Conservation (phyloP, 2,113 vertebrate genomes). For the Prionailurus viverrinus region DNA sequence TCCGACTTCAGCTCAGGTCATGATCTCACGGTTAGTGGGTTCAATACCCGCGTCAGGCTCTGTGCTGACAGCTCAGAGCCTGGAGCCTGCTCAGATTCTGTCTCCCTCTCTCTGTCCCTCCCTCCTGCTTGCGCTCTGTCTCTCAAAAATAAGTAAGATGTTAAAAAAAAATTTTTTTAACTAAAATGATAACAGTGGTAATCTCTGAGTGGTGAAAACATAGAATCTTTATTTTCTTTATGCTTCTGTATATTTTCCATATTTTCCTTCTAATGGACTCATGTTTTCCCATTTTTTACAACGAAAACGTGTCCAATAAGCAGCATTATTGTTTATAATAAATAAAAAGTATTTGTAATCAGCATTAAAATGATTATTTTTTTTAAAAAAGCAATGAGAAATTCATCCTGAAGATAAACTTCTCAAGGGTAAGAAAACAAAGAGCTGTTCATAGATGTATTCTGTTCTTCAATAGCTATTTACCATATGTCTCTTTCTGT, state of each 20-base stretch:
- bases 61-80: too few relatives aligned
- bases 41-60: too few relatives aligned
- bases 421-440: constrained; percentile 31
- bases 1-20: too few relatives aligned
- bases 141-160: too few relatives aligned
- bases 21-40: too few relatives aligned
- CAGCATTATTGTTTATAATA: not conserved
- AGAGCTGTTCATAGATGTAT: not conserved
- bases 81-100: too few relatives aligned
- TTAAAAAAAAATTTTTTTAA: not conserved
- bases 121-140: too few relatives aligned
- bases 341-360: not conserved
- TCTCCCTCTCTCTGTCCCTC: too few relatives aligned
- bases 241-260: not conserved
- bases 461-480: not conserved
- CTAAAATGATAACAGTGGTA: constrained; percentile 9
- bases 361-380: not conserved
- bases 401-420: not conserved
- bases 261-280: not conserved
- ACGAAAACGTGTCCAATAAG: constrained; percentile 6
- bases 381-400: not conserved
- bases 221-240: constrained; percentile 32
- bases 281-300: constrained; percentile 17
- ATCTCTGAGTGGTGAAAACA: not conserved
- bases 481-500: not conserved